Base-by-base conservation (phyloP, 2,113 vertebrate genomes). In the Macrotus californicus region DNA sequence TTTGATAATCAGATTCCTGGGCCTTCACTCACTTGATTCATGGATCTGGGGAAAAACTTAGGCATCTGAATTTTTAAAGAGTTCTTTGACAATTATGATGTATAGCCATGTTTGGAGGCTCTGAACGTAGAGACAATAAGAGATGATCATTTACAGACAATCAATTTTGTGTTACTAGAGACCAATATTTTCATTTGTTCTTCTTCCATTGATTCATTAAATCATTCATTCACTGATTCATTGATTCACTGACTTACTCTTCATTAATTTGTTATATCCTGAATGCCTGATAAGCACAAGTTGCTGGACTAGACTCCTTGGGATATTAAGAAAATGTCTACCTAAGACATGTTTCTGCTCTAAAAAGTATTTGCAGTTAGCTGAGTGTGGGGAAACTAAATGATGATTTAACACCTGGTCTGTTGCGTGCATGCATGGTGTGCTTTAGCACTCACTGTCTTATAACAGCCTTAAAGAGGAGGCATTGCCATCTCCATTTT, bases 141-240 rank as follows among this genome's bases (percentile, higher is more conserved):
- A 86, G 50, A 61, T 34, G 21, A 11, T 85, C 80, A 88, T 72
- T 94, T 93, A 77, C 19, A 34, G 34, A 72, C 50, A 83, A 34
- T 34, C 29, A 69, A 15, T 69, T 66, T 6, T 82, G 86, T 76
- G 3, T 79, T 88, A 43, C 4, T 67, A 56, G 82, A 67, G 59
- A 73, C 19, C 7, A 34, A n/a, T 59, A 79, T 75, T 91, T 95
- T 93, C 24, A 86, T 39, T 91, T 89, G 59, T 50, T 96, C 19
- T 70, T 89, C 3, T 81, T 46, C 21, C 21, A 70, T 52, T 94
- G 1, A 34, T 75, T 79, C 8, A 41, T 11, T 15, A 36, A 18
- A 61, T 70, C 19, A 22, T 50, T 26, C 31, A 48, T 76, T 48
- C 8, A 50, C 16, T 75, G 29, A n/a, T 43, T 34, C 10, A 34